Evolutionary conservation across 64 coral and sea anemone species (phyloP).

Genomic region (Actinia tenebrosa): DNA sequence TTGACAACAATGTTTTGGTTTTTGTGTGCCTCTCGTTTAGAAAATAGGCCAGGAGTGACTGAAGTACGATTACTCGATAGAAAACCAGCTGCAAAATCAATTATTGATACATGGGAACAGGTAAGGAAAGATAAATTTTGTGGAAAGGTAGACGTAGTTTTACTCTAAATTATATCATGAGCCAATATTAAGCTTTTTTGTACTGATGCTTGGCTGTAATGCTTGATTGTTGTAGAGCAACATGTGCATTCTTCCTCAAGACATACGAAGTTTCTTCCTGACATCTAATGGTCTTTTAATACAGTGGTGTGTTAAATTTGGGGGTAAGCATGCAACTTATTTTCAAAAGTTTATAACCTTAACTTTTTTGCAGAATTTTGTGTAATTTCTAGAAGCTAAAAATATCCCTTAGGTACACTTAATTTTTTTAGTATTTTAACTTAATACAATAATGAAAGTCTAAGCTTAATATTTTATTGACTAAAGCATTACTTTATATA

Average conservation of each 20-base stretch:
- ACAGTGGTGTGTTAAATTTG: constrained; percentile 97
- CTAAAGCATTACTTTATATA: too few relatives aligned
- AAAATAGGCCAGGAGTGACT: constrained; percentile 88
- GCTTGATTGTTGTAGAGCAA: constrained; percentile 48
- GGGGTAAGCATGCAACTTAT: constrained; percentile 40
- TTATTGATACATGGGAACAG: constrained; percentile 81
- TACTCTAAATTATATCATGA: too few relatives aligned
- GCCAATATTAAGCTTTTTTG: not conserved
- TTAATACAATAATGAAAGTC: not conserved
- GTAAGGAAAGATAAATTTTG: constrained; percentile 16
- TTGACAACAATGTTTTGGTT: not conserved
- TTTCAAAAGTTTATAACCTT: not conserved
- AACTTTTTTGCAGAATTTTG: too few relatives aligned
- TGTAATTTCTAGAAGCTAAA: too few relatives aligned
- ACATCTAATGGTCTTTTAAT: constrained; percentile 97
- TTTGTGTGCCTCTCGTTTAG: constrained; percentile 29
- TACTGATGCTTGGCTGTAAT: not conserved
- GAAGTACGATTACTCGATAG: constrained; percentile 91
- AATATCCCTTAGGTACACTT: not conserved
- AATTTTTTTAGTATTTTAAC: not conserved
- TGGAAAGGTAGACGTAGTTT: too few relatives aligned
- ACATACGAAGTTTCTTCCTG: constrained; percentile 77
- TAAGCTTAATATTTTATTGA: too few relatives aligned
- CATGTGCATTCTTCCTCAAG: constrained; percentile 87
- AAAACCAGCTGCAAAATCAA: constrained; percentile 69